These are phyloP conservation scores for human DNA, from an alignment of 2,113 vertebrate genomes.

Conservation along the genomic window DNA sequence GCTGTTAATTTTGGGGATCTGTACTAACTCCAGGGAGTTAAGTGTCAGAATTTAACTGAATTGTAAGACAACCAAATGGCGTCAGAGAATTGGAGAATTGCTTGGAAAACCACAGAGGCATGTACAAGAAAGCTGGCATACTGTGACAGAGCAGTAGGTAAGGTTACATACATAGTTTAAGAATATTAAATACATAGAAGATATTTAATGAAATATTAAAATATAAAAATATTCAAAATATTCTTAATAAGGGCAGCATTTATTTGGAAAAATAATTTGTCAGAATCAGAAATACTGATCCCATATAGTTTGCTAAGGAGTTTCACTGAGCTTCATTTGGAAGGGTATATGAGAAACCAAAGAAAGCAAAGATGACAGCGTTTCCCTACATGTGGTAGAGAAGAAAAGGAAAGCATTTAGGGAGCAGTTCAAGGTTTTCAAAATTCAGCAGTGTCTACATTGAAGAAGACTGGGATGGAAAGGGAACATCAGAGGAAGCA, in stretches of 20 bases:
- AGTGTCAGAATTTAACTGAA: background rate
- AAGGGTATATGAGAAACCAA: slow-evolving; percentile 17
- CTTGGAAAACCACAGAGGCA: background rate
- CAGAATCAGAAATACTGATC: background rate
- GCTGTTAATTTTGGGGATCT: background rate
- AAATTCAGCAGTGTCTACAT: background rate
- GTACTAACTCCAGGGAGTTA: background rate
- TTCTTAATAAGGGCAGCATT: background rate
- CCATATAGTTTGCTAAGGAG: background rate
- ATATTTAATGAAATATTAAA: background rate
- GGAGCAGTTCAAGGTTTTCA: slow-evolving; percentile 24
- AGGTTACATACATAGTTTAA: background rate
- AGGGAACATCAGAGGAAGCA: background rate
- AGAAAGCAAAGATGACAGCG: background rate
- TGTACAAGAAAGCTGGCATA: background rate
- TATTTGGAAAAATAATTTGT: background rate
- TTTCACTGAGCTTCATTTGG: background rate
- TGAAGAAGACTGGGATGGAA: background rate
- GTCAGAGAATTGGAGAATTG: background rate
- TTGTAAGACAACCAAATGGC: background rate
- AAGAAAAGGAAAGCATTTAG: slow-evolving; percentile 15
- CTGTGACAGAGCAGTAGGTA: background rate
- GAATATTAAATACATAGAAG: background rate
- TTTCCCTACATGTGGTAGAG: background rate
- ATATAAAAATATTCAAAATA: background rate